Conservation (phyloP, 1,140 invertebrate species). For the Samia ricini region DNA sequence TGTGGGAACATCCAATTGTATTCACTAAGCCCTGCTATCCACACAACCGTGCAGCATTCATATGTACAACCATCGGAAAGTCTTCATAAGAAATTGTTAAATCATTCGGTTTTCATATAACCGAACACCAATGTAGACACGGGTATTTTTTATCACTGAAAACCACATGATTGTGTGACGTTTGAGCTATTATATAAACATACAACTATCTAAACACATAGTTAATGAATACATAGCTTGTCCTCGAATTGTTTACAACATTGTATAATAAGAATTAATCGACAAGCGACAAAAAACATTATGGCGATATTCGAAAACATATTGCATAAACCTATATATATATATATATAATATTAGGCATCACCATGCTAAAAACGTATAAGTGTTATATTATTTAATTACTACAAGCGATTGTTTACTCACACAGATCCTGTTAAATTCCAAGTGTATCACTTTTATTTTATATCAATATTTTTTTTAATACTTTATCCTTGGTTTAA, state of each 20-base stretch:
- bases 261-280: constrained; percentile 31
- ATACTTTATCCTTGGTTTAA: neutral
- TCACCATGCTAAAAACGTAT: constrained; percentile 46
- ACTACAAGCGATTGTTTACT: constrained; percentile 72
- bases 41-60: constrained; percentile 27
- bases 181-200: constrained; percentile 30
- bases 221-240: constrained; percentile 43
- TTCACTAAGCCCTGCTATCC: constrained; percentile 28
- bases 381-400: constrained; percentile 55
- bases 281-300: constrained; percentile 58
- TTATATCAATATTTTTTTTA: neutral
- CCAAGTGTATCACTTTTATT: neutral
- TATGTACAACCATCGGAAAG: neutral
- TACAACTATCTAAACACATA: constrained; percentile 43
- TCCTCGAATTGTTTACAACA: constrained; percentile 44
- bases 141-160: neutral
- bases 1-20: constrained; percentile 39
- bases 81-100: too few relatives aligned
- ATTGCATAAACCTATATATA: constrained; percentile 41
- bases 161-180: constrained; percentile 29
- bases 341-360: constrained; percentile 32
- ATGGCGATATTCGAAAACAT: constrained; percentile 52
- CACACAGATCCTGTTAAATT: constrained; percentile 56
- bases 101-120: too few relatives aligned
- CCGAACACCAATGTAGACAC: too few relatives aligned